phyloP scores from a whole-genome alignment of 1,140 invertebrate genomes.

The Amyelois transitella region DNA sequence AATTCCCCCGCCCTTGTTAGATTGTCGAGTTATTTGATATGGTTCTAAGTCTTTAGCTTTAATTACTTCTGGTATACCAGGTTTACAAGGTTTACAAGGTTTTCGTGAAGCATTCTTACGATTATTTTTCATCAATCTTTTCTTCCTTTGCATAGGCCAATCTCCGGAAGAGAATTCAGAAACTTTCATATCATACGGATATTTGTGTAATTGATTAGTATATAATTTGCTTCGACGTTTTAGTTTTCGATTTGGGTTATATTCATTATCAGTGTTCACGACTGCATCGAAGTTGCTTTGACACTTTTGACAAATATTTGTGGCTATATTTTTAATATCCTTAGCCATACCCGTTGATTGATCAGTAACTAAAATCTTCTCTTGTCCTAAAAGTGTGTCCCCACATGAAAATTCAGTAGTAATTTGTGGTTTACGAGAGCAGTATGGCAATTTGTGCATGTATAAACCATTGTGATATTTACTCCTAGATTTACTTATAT shows the following conservation, averaged over 20 bases:
- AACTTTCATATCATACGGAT: not conserved
- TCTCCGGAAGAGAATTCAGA: not conserved
- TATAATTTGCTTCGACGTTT: not conserved
- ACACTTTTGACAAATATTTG: not conserved
- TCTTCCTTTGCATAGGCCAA: not conserved
- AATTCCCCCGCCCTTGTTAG: not conserved
- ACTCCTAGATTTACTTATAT: no score
- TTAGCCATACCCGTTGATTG: no score
- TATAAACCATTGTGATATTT: no score
- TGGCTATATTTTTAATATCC: no score
- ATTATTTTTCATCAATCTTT: not conserved
- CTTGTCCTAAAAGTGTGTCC: no score
- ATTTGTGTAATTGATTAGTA: not conserved
- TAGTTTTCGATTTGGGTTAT: not conserved
- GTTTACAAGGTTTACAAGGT: not conserved
- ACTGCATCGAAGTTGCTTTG: not conserved
- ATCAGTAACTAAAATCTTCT: no score
- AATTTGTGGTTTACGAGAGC: no score
- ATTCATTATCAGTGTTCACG: not conserved
- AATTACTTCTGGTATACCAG: not conserved
- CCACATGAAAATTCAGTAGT: no score
- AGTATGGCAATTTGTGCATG: no score
- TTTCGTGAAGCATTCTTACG: not conserved
- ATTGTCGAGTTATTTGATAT: not conserved
- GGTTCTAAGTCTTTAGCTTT: not conserved